phyloP scores from a whole-genome alignment of 2,888 invertebrate genomes.

The Lottia gigantea region DNA sequence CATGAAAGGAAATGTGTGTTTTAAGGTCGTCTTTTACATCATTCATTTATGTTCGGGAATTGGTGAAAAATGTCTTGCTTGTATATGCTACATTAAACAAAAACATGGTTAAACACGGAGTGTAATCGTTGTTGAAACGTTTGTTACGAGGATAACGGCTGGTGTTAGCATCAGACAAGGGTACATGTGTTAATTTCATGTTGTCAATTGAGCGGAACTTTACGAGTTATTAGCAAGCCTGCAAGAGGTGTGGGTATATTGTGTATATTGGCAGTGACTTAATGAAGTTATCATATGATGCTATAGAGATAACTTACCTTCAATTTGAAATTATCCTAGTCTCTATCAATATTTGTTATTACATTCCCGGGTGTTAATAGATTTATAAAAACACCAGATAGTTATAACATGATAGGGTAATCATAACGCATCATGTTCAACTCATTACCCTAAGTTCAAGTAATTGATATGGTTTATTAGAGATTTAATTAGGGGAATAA shows the following conservation, averaged over 20 bases:
- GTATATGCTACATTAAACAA: constrained; percentile 10
- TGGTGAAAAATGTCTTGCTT: not conserved
- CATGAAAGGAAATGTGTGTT: constrained; percentile 1
- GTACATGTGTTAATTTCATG: not conserved
- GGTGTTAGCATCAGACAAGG: not conserved
- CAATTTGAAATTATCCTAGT: not conserved
- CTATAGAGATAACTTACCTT: not conserved
- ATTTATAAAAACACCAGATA: not conserved
- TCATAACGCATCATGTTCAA: no score
- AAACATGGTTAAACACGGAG: constrained; percentile 1
- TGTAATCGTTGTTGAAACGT: not conserved
- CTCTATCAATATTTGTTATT: constrained; percentile 7
- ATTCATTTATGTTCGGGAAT: constrained; percentile 2
- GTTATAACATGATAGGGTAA: not conserved
- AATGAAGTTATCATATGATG: not conserved
- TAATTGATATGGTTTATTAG: no score
- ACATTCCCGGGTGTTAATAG: constrained; percentile 2
- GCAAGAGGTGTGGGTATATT: not conserved
- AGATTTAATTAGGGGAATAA: no score
- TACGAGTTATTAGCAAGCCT: not conserved
- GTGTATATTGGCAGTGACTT: not conserved
- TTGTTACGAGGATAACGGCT: not conserved
- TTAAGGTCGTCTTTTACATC: not conserved
- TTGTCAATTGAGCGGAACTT: not conserved
- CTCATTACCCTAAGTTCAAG: no score